A percentile compares a stretch with the other conserved stretches of the same genome.
phyloP scores from a whole-genome alignment of 1,140 invertebrate genomes.

The Trinorchestia longiramus region DNA sequence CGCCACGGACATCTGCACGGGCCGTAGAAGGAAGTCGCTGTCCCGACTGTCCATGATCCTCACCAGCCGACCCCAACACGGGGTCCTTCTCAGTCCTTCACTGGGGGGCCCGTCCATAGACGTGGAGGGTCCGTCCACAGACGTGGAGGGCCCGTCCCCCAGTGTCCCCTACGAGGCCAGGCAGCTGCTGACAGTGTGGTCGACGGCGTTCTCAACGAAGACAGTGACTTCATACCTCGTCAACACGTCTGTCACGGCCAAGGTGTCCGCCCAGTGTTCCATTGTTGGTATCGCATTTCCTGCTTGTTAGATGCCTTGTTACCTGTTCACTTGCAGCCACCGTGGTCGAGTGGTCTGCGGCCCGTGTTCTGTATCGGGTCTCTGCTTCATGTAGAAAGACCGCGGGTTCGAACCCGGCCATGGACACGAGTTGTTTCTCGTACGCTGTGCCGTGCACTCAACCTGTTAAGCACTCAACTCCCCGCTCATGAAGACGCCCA shows the following conservation, averaged over 20 bases:
- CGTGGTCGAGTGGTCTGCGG: no score
- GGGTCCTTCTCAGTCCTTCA: not conserved
- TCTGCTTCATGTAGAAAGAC: no score
- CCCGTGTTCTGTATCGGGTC: no score
- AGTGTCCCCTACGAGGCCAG: not conserved
- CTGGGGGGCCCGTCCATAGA: not conserved
- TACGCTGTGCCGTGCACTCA: no score
- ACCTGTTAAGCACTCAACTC: no score
- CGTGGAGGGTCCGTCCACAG: not conserved
- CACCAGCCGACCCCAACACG: not conserved
- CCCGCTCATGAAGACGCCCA: no score
- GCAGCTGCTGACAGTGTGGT: slow-evolving; percentile 12
- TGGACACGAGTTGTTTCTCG: no score
- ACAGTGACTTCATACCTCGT: not conserved
- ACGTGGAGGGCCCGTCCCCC: not conserved
- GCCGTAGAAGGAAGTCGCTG: not conserved
- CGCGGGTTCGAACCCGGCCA: no score
- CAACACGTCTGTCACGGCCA: not conserved
- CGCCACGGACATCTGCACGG: not conserved
- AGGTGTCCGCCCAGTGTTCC: not conserved
- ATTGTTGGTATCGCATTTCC: not conserved
- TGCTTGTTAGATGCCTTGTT: not conserved
- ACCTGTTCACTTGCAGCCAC: not conserved
- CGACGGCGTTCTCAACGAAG: slow-evolving; percentile 19
- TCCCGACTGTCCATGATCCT: not conserved